Evolutionary conservation across 2,797 vertebrate species (phyloP), one percentile per base, ranked within the genome.

Genomic region (Periparus ater): DNA sequence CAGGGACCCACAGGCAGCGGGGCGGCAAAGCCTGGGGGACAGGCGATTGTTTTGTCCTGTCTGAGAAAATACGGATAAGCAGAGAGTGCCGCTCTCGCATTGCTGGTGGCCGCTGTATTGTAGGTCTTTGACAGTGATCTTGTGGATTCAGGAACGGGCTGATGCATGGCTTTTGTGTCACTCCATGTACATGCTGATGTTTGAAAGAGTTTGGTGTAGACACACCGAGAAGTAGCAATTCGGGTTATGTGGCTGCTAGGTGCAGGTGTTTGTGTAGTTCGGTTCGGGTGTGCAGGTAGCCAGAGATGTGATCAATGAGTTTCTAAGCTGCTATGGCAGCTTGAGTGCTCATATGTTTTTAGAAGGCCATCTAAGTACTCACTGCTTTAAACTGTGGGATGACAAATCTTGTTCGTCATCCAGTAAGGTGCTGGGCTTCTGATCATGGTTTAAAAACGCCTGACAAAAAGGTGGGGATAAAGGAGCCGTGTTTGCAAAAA

Each of bases 171-270:
- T 42, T 7, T 3, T 42, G 20, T 57, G 42, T 45, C 62, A 12
- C 16, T 72, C 1, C 8, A 0, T 1, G 11, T 53, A 12, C 15
- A 4, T 53, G 0, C 26, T 16, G 63, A 10, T 78, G 5, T 22
- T 84, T 15, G 38, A 2, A 9, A 36, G 77, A 19, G 20, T 44
- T 74, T 27, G 17, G 13, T 9, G 26, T 47, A 21, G 36, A 4
- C 3, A 0, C n/a, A 11, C 15, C 30, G 36, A 47, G 53, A 47
- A 85, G 38, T 2, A 36, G 30, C 38, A 25, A 0, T 67, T 65
- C 47, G 63, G 7, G 2, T 73, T 67, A 14, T 32, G 29, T 40
- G 68, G 10, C 48, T 51, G 19, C 63, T 36, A 25, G 2, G 0
- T 29, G 17, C 11, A n/a, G 53, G 3, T 72, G 38, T 53, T 54